Evolutionary conservation across 2,797 vertebrate genomes (phyloP).

Genomic region (Xenentodon cancila): DNA sequence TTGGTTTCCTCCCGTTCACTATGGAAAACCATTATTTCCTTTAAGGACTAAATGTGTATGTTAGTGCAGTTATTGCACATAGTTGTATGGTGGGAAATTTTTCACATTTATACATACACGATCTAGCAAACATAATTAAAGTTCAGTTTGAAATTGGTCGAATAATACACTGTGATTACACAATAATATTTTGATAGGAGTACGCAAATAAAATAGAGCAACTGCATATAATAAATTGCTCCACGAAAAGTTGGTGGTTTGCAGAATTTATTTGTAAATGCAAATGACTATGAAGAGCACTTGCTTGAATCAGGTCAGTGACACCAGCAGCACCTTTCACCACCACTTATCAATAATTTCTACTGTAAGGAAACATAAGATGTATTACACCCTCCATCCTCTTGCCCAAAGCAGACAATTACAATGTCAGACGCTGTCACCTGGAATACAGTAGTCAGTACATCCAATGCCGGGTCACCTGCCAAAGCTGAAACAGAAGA

Average conservation of each 20-base stretch:
- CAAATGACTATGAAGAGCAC: constrained; percentile 31
- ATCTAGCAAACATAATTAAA: no score
- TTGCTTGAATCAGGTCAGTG: constrained; percentile 40
- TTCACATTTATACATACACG: no score
- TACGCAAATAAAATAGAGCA: no score
- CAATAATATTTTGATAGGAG: no score
- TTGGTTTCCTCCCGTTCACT: constrained; percentile 3
- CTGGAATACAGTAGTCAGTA: constrained; percentile 68
- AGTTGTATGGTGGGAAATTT: no score
- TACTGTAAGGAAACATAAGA: constrained; percentile 69
- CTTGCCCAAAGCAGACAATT: constrained; percentile 73
- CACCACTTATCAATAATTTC: constrained; percentile 75
- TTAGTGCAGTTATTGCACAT: no score
- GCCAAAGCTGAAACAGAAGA: constrained; percentile 77
- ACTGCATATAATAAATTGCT: no score
- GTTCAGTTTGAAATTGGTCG: no score
- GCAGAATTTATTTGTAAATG: neutral
- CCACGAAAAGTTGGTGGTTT: no score
- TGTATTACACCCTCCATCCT: constrained; percentile 63
- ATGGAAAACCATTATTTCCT: constrained; percentile 2
- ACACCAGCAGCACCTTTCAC: constrained; percentile 59
- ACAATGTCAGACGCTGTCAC: constrained; percentile 79
- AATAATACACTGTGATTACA: neutral
- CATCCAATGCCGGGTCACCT: constrained; percentile 70
- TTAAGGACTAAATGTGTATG: no score